Conservation (phyloP, 2,888 invertebrate species). For the Agelastica alni region DNA sequence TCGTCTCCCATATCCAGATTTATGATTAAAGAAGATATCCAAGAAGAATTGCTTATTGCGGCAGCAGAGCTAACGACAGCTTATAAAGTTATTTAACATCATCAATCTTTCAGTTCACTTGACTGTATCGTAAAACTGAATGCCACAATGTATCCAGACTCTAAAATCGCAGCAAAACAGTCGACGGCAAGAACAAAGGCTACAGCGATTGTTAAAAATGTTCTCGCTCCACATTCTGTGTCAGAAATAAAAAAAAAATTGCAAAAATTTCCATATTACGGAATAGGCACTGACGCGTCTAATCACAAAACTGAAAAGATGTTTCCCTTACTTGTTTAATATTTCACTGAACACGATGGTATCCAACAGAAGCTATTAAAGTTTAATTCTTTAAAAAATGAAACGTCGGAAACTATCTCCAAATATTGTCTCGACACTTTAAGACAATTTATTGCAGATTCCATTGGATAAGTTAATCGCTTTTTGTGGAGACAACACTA, state of each 20-base stretch:
- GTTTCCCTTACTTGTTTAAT: conserved; percentile 11
- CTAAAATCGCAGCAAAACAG: conserved; percentile 2
- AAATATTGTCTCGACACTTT: conserved; percentile 16
- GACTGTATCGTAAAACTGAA: conserved; percentile 6
- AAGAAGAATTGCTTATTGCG: conserved; percentile 9
- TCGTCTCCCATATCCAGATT: too few relatives aligned
- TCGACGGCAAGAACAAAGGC: neutral
- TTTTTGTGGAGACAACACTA: neutral
- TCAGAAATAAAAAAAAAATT: too few relatives aligned
- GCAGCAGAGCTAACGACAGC: neutral
- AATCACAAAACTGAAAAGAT: too few relatives aligned
- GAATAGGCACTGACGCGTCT: too few relatives aligned
- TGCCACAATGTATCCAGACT: conserved; percentile 3
- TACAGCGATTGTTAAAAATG: conserved; percentile 1
- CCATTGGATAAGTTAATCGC: conserved; percentile 3
- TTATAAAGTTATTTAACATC: neutral
- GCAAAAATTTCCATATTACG: too few relatives aligned
- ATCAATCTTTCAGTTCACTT: too few relatives aligned
- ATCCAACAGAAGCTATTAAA: conserved; percentile 14
- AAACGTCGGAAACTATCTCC: conserved; percentile 12
- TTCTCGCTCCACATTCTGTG: conserved; percentile 10
- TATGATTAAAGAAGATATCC: conserved; percentile 7
- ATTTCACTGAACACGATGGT: conserved; percentile 10
- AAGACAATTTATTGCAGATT: conserved; percentile 14
- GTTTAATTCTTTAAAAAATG: conserved; percentile 6